Evolutionary conservation across 2,888 invertebrate genomes (phyloP), one percentile per base, ranked within the genome.

Genomic region (Xanthia togata): DNA sequence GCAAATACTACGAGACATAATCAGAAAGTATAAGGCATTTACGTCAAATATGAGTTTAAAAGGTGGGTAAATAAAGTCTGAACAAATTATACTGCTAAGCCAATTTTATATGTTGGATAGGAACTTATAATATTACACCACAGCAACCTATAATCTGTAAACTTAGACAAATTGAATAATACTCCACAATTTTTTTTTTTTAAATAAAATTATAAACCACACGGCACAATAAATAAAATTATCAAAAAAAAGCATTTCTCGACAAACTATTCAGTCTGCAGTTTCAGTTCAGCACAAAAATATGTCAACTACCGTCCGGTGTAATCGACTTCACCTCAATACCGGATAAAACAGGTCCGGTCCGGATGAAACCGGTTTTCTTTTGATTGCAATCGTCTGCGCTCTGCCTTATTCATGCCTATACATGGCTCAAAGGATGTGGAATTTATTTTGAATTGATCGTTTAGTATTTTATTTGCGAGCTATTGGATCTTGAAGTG

Each of bases 301-400:
- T 80, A 83, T 78, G 74, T 63, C 70, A 76, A 78, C 78, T 73
- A 59, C 60, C 41, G 31, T 23, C 44, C 76, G 60, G 64, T 57
- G 53, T 83, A 70, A 85, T 81, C 75, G 44, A 57, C 35, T 77
- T 77, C n/a, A 78, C 79, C 84, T 74, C 69, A 75, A 82, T 79
- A 73, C 17, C 68, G 68, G 76, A 72, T 78, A 77, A 72, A 80
- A 69, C 79, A 63, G 60, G 55, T 69, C 62, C 38, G 63, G 14
- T 68, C 62, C 78, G 79, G 85, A 77, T 23, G 57, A 70, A 31
- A 62, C 76, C 57, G 70, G 77, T 76, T 82, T 82, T 80, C 76
- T 76, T 78, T 80, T 85, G 78, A 86, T 87, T 79, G 76, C 72
- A 70, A 82, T 78, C 79, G 72, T 73, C 76, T 81, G 65, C 12